phyloP scores from a whole-genome alignment of 1,140 invertebrate species.

The Bombus fervidus region DNA sequence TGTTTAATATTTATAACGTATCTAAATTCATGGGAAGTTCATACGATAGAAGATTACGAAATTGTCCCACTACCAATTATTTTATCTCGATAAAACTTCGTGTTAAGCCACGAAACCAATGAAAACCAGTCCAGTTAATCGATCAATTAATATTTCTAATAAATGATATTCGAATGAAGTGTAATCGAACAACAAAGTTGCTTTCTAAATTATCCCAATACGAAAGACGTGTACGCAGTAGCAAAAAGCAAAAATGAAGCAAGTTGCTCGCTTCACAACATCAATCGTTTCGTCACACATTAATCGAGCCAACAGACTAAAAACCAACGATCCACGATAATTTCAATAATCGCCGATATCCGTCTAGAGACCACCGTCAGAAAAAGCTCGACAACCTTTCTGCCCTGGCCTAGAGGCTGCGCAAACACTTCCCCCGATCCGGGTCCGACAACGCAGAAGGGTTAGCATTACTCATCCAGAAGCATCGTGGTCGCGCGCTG shows the following conservation, averaged over 20 bases:
- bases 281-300: not conserved
- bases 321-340: not conserved
- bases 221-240: not conserved
- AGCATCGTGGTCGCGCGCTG: constrained; percentile 11
- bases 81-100: no score
- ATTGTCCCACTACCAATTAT: not conserved
- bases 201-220: not conserved
- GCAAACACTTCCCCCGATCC: constrained; percentile 4
- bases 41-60: not conserved
- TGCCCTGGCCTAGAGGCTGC: not conserved
- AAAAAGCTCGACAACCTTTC: not conserved
- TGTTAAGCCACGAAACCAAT: no score
- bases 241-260: not conserved
- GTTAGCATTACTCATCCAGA: constrained; percentile 39
- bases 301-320: not conserved
- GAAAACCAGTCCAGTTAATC: no score
- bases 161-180: no score
- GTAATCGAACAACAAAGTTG: not conserved
- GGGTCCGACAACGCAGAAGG: not conserved
- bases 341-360: not conserved
- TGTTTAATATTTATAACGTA: no score
- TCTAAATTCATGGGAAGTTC: no score
- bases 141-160: no score
- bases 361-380: not conserved
- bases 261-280: not conserved